Percentiles rank a stretch among this genome's conserved stretches.
phyloP scores from a whole-genome alignment of 2,888 invertebrate species.

The Eurytoma adleriae region DNA sequence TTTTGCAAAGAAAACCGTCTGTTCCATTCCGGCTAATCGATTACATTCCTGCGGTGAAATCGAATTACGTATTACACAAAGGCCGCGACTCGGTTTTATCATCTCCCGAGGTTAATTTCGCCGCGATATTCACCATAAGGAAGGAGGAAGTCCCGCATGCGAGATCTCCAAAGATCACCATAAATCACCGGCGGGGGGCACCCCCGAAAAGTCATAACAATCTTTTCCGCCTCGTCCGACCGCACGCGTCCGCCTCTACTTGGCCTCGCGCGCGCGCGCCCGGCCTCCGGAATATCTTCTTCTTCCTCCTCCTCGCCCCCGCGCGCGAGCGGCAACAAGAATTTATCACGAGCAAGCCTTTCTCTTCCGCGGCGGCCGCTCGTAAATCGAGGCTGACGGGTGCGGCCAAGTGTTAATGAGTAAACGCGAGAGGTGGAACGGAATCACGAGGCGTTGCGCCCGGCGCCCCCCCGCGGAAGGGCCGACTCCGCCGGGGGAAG shows the following conservation, averaged over 20 bases:
- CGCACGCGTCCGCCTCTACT: background rate
- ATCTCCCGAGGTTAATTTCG: no score
- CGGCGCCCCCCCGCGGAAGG: constrained; percentile 31
- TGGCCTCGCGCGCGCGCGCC: background rate
- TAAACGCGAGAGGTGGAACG: constrained; percentile 54
- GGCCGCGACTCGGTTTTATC: no score
- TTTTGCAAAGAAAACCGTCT: no score
- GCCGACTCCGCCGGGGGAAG: constrained; percentile 26
- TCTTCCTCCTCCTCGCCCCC: background rate
- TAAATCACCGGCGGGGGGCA: no score
- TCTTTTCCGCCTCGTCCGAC: background rate
- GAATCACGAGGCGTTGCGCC: constrained; percentile 38
- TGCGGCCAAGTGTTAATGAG: constrained; percentile 56
- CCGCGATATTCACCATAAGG: no score
- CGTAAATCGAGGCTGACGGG: constrained; percentile 62
- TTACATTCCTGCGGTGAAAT: no score
- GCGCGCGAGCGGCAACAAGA: constrained; percentile 14
- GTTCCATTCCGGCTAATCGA: no score
- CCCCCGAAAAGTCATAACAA: no score
- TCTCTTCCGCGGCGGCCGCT: constrained; percentile 11
- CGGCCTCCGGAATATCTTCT: constrained; percentile 30
- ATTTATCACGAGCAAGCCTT: constrained; percentile 58
- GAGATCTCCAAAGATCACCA: no score
- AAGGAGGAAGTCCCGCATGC: no score
- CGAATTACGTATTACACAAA: no score